phyloP scores from a whole-genome alignment of 2,888 invertebrate genomes.

The Napeogenes sylphis region DNA sequence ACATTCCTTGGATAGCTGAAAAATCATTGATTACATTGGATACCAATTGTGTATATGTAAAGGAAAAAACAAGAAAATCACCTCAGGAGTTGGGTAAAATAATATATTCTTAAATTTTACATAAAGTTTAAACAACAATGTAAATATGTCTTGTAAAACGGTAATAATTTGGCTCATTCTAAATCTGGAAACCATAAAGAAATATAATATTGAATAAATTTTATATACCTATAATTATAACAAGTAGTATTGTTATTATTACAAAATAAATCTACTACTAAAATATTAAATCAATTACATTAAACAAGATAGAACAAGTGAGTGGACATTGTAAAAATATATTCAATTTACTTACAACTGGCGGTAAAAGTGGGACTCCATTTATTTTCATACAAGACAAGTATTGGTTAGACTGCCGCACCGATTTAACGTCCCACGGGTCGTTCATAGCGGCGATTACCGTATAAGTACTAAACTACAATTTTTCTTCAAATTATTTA shows the following conservation, averaged over 20 bases:
- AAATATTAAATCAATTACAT: conserved; percentile 1
- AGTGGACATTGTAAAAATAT: conserved; percentile 9
- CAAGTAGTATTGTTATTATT: not conserved
- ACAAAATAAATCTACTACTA: not conserved
- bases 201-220: conserved; percentile 18
- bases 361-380: conserved; percentile 85
- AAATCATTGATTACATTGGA: conserved; percentile 29
- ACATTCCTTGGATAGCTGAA: conserved; percentile 81
- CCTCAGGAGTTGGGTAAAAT: conserved; percentile 10
- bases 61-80: conserved; percentile 14
- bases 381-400: conserved; percentile 85
- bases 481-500: not conserved
- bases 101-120: conserved; percentile 13
- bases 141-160: conserved; percentile 11
- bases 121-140: conserved; percentile 15
- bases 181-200: conserved; percentile 3
- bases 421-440: conserved; percentile 71
- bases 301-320: no score
- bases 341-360: conserved; percentile 77
- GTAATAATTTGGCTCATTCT: conserved; percentile 10
- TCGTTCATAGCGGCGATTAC: conserved; percentile 58
- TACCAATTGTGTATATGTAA: not conserved
- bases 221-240: not conserved
- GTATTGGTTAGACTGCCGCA: conserved; percentile 67
- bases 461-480: conserved; percentile 8